Conservation (phyloP, 30 jellyfish, hydroid and myxozoan species). For the Morbakka virulenta region DNA sequence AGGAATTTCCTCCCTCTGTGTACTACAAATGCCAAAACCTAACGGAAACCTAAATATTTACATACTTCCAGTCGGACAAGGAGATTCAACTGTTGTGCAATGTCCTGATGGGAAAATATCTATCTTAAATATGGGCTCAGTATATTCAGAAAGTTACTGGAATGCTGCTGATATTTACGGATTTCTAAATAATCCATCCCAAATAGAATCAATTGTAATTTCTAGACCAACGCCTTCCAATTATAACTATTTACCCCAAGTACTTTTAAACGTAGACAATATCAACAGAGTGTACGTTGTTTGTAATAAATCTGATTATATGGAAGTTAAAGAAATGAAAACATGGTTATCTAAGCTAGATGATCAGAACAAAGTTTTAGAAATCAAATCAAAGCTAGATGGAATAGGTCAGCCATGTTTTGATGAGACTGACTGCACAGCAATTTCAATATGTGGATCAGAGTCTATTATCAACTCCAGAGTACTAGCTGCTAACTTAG, state of each 20-base stretch:
- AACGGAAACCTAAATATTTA: conserved; percentile 57
- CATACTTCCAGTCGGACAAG: conserved; percentile 70
- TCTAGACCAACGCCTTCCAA: conserved; percentile 65
- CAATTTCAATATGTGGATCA: conserved; percentile 32
- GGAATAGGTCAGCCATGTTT: conserved; percentile 55
- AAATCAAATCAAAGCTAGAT: conserved; percentile 21
- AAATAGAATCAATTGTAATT: conserved; percentile 43
- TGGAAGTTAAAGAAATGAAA: conserved; percentile 1
- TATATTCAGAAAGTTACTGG: conserved; percentile 41
- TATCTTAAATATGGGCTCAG: conserved; percentile 30
- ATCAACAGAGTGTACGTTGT: conserved; percentile 23
- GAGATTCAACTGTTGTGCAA: conserved; percentile 58
- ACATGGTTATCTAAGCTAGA: conserved; percentile 38
- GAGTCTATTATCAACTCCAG: conserved; percentile 32
- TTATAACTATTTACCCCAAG: conserved; percentile 36
- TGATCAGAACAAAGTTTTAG: conserved; percentile 11
- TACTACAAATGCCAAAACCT: background rate
- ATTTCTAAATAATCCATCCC: conserved; percentile 13
- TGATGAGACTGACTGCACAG: conserved; percentile 46
- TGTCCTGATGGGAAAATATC: conserved; percentile 60
- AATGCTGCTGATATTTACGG: conserved; percentile 49
- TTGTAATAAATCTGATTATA: conserved; percentile 20
- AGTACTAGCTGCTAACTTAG: conserved; percentile 62
- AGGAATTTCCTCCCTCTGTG: background rate
- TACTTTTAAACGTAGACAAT: conserved; percentile 17